These are phyloP conservation scores for Eristalis tenax DNA, from an alignment of 2,888 invertebrate genomes.

Conservation along the genomic window DNA sequence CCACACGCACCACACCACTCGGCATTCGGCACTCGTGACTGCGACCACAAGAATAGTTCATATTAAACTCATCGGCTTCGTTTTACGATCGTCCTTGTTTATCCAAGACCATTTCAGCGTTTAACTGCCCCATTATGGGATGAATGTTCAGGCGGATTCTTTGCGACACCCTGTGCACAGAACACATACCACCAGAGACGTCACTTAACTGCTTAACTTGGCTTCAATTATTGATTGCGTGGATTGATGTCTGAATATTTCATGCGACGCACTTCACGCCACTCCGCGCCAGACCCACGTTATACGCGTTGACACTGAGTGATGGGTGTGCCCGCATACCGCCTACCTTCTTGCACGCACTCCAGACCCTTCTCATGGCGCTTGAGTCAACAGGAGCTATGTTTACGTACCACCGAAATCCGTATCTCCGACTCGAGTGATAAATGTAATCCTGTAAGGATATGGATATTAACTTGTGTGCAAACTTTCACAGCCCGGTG, in stretches of 20 bases:
- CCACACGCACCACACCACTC: not conserved
- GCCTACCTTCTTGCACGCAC: constrained; percentile 7
- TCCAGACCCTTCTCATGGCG: not conserved
- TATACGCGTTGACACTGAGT: constrained; percentile 47
- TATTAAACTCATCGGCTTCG: not conserved
- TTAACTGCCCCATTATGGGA: constrained; percentile 15
- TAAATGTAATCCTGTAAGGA: constrained; percentile 23
- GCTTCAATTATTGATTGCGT: constrained; percentile 61
- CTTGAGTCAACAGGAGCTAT: constrained; percentile 13
- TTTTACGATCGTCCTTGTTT: not conserved
- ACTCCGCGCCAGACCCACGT: not conserved
- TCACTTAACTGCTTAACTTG: constrained; percentile 54
- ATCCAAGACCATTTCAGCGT: not conserved
- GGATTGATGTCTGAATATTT: constrained; percentile 59
- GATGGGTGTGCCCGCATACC: constrained; percentile 15
- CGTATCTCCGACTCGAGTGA: not conserved
- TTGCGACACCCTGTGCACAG: constrained; percentile 22
- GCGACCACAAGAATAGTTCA: not conserved
- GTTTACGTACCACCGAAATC: not conserved
- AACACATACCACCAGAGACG: constrained; percentile 30
- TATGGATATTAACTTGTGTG: constrained; percentile 33
- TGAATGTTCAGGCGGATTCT: constrained; percentile 37
- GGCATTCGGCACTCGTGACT: too few relatives aligned
- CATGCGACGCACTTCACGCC: constrained; percentile 33
- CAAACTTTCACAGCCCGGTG: constrained; percentile 9